A percentile compares a stretch with the other conserved stretches of the same genome.
These are phyloP conservation scores for Chorisops tibialis DNA, from an alignment of 2,888 invertebrate genomes.

Conservation along the genomic window DNA sequence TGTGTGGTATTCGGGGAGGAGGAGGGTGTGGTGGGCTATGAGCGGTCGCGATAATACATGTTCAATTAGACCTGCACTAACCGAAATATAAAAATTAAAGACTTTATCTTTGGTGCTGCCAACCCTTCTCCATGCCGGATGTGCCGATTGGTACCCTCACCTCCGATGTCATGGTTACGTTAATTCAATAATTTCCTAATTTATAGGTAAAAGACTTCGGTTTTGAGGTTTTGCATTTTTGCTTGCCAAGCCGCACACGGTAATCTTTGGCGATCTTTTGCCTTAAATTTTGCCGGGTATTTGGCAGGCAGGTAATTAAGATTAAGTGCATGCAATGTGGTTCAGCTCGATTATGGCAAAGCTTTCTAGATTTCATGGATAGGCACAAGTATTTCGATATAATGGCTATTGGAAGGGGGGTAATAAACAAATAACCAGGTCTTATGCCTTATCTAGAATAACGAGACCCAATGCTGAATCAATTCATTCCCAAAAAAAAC, in stretches of 20 bases:
- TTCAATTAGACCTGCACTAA: constrained; percentile 11
- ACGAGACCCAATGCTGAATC: no score
- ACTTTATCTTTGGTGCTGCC: constrained; percentile 9
- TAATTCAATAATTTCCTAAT: constrained; percentile 18
- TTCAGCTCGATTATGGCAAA: no score
- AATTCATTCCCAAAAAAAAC: no score
- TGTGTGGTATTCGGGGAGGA: neutral
- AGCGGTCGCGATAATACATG: constrained; percentile 11
- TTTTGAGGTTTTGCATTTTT: neutral
- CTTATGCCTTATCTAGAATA: no score
- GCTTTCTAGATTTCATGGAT: no score
- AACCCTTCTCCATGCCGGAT: neutral
- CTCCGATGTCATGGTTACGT: constrained; percentile 11
- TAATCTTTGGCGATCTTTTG: constrained; percentile 13
- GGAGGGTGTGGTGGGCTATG: constrained; percentile 1
- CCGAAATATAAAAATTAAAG: constrained; percentile 3
- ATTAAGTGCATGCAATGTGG: constrained; percentile 5
- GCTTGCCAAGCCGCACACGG: neutral
- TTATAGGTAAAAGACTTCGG: constrained; percentile 5
- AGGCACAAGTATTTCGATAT: no score
- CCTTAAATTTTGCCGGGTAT: constrained; percentile 4
- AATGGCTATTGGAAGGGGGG: no score
- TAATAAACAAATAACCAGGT: no score
- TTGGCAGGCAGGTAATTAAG: constrained; percentile 7
- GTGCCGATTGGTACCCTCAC: constrained; percentile 6